These are phyloP conservation scores for Luscinia luscinia DNA, from an alignment of 2,797 vertebrate species.

Conservation along the genomic window DNA sequence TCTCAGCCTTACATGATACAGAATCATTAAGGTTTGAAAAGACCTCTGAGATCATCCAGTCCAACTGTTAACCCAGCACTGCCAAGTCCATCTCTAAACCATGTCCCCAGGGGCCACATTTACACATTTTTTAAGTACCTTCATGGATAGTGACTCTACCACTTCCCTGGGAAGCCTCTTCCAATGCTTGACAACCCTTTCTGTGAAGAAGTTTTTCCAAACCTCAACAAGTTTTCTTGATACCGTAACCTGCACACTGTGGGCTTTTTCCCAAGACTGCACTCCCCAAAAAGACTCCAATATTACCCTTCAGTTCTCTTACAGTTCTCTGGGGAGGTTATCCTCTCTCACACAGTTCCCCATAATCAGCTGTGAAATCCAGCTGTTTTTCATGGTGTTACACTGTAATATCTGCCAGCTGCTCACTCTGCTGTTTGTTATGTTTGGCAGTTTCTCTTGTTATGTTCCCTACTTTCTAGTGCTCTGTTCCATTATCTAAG, in stretches of 20 bases:
- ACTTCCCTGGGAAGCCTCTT: not conserved
- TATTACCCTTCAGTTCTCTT: not conserved
- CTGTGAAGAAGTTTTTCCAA: not conserved
- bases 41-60: not conserved
- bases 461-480: not conserved
- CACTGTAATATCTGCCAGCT: not conserved
- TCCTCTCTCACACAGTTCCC: not conserved
- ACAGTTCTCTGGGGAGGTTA: not conserved
- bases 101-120: not conserved
- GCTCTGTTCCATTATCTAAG: not conserved
- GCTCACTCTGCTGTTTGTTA: not conserved
- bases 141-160: not conserved
- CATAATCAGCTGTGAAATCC: not conserved
- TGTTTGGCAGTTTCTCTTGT: not conserved
- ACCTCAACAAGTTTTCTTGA: not conserved
- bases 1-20: not conserved
- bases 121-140: not conserved
- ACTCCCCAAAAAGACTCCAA: not conserved
- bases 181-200: not conserved
- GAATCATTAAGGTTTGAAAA: not conserved
- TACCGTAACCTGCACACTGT: not conserved
- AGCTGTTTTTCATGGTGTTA: not conserved
- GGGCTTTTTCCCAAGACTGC: not conserved
- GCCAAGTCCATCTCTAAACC: not conserved
- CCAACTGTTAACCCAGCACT: not conserved